Conservation (phyloP, 1,140 invertebrate species). For the Drosophila lacteicornis region DNA sequence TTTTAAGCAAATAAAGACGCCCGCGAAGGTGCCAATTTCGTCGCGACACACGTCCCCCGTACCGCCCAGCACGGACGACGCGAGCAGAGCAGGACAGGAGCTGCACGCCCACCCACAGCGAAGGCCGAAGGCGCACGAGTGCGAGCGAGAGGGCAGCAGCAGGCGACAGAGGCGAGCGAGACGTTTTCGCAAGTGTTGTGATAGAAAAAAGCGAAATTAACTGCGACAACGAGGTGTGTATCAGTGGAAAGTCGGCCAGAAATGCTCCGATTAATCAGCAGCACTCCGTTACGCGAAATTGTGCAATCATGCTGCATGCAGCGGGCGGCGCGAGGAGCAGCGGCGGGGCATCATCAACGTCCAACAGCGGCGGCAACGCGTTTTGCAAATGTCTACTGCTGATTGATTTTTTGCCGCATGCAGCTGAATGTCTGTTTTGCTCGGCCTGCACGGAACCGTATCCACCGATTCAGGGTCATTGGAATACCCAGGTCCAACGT, state of each 20-base stretch:
- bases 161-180: conserved; percentile 54
- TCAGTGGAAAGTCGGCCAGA: conserved; percentile 26
- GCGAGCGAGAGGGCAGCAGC: conserved; percentile 57
- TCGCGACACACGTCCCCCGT: not conserved
- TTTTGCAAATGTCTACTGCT: conserved; percentile 80
- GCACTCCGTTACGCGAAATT: conserved; percentile 40
- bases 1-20: conserved; percentile 19
- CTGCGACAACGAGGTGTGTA: conserved; percentile 66
- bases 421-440: not conserved
- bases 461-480: not conserved
- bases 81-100: conserved; percentile 12
- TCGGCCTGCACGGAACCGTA: not conserved
- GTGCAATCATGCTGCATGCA: conserved; percentile 53
- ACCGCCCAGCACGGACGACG: conserved; percentile 17
- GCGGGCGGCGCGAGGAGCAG: conserved; percentile 7
- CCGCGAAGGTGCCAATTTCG: conserved; percentile 10
- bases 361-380: conserved; percentile 44
- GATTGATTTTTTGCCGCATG: conserved; percentile 76
- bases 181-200: conserved; percentile 75
- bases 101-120: conserved; percentile 29
- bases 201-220: conserved; percentile 71
- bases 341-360: conserved; percentile 17
- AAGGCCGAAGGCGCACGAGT: conserved; percentile 48
- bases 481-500: not conserved
- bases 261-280: conserved; percentile 30